Evolutionary conservation across 2,797 vertebrate genomes (phyloP).

Genomic region (Tangara arthus): DNA sequence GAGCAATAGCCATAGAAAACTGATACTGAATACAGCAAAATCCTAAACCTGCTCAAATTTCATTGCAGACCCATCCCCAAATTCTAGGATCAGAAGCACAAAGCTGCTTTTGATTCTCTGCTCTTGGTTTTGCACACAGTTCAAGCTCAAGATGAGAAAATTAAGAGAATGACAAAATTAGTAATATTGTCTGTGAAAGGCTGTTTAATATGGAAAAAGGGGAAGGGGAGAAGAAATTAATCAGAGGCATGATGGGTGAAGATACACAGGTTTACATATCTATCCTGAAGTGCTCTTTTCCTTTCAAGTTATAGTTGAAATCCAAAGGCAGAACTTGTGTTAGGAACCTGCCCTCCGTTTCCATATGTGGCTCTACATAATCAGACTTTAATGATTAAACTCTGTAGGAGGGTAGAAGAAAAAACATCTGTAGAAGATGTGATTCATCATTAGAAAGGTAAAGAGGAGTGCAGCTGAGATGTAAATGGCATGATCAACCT

Average conservation of each 20-base stretch:
- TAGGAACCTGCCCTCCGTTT: not conserved
- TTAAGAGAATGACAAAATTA: not conserved
- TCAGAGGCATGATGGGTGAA: not conserved
- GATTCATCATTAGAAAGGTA: not conserved
- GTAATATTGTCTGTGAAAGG: not conserved
- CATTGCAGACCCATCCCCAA: not conserved
- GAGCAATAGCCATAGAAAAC: not conserved
- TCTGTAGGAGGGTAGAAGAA: not conserved
- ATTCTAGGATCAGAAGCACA: not conserved
- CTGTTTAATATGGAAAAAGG: not conserved
- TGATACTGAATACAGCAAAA: not conserved
- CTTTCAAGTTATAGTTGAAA: not conserved
- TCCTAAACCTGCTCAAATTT: not conserved
- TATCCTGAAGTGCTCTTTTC: not conserved
- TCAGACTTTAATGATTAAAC: not conserved
- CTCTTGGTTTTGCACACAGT: not conserved
- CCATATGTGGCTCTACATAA: not conserved
- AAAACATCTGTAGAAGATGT: not conserved
- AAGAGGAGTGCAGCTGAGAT: not conserved
- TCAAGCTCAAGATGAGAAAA: not conserved
- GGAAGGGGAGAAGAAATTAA: not conserved
- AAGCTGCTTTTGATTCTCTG: not conserved
- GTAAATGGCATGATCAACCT: not conserved
- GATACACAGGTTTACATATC: not conserved
- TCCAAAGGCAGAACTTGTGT: not conserved